Base-by-base conservation (phyloP, 2,888 invertebrate species). In the Boloria selene region DNA sequence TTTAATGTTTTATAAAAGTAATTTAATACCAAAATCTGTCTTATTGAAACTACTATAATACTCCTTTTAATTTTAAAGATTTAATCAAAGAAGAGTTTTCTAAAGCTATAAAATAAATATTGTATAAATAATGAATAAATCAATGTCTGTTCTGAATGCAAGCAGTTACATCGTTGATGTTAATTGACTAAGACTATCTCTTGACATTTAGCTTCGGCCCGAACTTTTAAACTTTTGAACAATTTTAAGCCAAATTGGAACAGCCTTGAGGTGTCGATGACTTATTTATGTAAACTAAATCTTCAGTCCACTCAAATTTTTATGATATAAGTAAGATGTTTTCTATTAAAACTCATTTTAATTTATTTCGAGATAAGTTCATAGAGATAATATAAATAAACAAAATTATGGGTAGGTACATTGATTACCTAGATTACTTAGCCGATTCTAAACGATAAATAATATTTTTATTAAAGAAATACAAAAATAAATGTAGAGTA, bases 261-360 rank as follows among this genome's bases (percentile, higher is more conserved):
- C 73, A 73, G 62, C 75, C 75, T 76, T 74, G 75, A 69, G 58
- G 66, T 69, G 74, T 68, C 72, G 69, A 67, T 69, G 72, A 71
- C 64, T 69, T 74, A 67, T 72, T 75, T 75, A 75, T 74, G 74
- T 72, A 75, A 75, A 76, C 72, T 67, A 64, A 70, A 69, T 70
- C 67, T 70, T 54, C 61, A 65, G 55, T 67, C 69, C 64, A 68
- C 69, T 73, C 67, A 70, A 70, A 70, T 58, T 61, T 70, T 62
- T 71, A 65, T 70, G 71, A 73, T 67, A 67, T 70, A 69, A 64
- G 56, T 26, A n/a, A n/a, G n/a, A n/a, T n/a, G 26, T 52, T 45
- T n/a, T 56, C 3, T 3, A 10, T 10, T 45, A 45, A 45, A 44
- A 22, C 13, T 14, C 22, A 4, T 18, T 7, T 14, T 55, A 0